Conservation (phyloP, 2,888 invertebrate species). For the Homarus gammarus region DNA sequence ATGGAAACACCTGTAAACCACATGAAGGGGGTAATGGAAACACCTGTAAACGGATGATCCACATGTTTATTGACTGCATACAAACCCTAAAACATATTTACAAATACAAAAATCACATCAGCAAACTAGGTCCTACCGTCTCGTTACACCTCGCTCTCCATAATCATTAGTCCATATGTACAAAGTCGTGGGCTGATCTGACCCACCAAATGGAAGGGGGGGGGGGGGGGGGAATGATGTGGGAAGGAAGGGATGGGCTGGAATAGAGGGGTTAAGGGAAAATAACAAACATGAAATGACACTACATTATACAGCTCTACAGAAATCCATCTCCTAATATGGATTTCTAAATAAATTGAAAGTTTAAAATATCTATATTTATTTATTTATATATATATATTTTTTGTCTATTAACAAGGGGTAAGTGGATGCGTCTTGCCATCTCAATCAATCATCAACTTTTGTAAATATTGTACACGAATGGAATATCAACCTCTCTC, state of each 20-base stretch:
- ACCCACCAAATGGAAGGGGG: too few species aligned
- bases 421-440: too few species aligned
- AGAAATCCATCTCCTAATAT: background rate
- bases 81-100: conserved; percentile 41
- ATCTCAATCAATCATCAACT: too few species aligned
- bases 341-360: background rate
- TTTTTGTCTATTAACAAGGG: too few species aligned
- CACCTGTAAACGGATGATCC: conserved; percentile 13
- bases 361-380: background rate
- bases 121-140: conserved; percentile 22
- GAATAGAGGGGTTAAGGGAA: too few species aligned
- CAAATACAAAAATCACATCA: conserved; percentile 49
- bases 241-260: too few species aligned
- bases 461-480: too few species aligned
- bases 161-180: background rate
- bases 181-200: background rate
- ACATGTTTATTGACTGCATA: conserved; percentile 47
- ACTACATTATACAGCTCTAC: background rate
- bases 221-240: too few species aligned
- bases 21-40: too few species aligned
- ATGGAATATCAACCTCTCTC: too few species aligned
- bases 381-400: background rate
- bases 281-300: background rate
- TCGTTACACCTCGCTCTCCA: background rate
- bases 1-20: too few species aligned